A percentile compares a stretch with the other conserved stretches of the same genome.
Evolutionary conservation across 2,113 vertebrate genomes (phyloP).

Genomic region (Microcebus ravelobensis): DNA sequence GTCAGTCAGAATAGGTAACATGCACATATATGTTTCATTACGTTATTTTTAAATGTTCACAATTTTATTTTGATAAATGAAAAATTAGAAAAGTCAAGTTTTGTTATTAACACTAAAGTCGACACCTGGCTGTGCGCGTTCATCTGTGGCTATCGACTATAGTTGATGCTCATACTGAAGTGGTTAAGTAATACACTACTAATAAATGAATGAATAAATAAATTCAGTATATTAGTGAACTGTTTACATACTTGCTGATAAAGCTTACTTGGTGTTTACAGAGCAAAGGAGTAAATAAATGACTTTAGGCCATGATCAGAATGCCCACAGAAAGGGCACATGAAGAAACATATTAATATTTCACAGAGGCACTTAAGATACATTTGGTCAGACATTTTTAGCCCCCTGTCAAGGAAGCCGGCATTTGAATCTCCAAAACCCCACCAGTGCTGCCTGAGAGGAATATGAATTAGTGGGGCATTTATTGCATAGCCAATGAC

Average conservation of each 20-base stretch:
- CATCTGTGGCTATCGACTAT: no score
- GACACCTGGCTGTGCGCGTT: no score
- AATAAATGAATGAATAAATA: neutral
- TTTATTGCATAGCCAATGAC: neutral
- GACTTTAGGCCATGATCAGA: neutral
- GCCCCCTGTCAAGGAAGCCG: neutral
- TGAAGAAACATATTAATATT: neutral
- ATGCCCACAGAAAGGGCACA: neutral
- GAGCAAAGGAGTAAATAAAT: neutral
- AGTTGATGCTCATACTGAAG: no score
- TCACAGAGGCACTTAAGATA: neutral
- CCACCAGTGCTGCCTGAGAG: neutral
- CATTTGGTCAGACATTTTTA: neutral
- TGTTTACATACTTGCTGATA: neutral
- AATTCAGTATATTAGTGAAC: neutral
- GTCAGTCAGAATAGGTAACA: no score
- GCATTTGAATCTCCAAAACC: neutral
- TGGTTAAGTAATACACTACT: neutral
- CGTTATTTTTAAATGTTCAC: no score
- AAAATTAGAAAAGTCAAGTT: no score
- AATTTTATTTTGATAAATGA: no score
- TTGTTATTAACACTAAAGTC: no score
- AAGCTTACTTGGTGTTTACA: neutral
- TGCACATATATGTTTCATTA: no score
- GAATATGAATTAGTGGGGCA: neutral